A percentile compares a stretch with the other conserved stretches of the same genome.
These are phyloP conservation scores for Argyrosomus japonicus DNA, from an alignment of 2,113 vertebrate species.

Conservation along the genomic window DNA sequence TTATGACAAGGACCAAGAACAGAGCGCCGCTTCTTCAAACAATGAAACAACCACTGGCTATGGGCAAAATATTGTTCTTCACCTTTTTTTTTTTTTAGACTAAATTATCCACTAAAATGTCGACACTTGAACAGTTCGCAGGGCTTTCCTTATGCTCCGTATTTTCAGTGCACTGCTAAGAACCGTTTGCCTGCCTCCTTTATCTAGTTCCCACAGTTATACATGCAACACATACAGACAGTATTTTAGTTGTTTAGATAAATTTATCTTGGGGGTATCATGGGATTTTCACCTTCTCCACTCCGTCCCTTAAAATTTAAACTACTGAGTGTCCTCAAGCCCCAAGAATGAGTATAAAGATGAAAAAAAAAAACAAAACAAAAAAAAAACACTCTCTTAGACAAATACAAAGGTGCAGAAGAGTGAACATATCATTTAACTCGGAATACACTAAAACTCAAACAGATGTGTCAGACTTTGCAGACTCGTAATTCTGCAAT, in stretches of 20 bases:
- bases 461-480: conserved; percentile 67
- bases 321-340: conserved; percentile 88
- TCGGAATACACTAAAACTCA: conserved; percentile 84
- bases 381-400: conserved; percentile 86
- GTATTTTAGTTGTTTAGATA: conserved; percentile 64
- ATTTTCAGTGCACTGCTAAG: conserved; percentile 32
- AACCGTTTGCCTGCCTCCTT: conserved; percentile 6
- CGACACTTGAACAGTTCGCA: conserved; percentile 12
- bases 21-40: conserved; percentile 21
- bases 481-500: conserved; percentile 42
- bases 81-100: conserved; percentile 1
- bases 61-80: conserved; percentile 6
- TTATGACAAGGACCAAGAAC: conserved; percentile 42
- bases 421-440: conserved; percentile 84
- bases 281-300: conserved; percentile 74
- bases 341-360: conserved; percentile 88
- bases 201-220: conserved; percentile 30
- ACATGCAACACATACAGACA: conserved; percentile 74
- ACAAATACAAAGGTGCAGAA: conserved; percentile 92
- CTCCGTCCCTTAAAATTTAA: conserved; percentile 83
- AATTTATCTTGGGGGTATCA: conserved; percentile 86
- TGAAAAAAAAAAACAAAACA: conserved; percentile 81
- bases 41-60: conserved; percentile 16
- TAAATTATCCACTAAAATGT: conserved; percentile 31
- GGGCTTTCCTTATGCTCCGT: not conserved